phyloP scores from a whole-genome alignment of 2,888 invertebrate species.

The Apodemia hepburni region DNA sequence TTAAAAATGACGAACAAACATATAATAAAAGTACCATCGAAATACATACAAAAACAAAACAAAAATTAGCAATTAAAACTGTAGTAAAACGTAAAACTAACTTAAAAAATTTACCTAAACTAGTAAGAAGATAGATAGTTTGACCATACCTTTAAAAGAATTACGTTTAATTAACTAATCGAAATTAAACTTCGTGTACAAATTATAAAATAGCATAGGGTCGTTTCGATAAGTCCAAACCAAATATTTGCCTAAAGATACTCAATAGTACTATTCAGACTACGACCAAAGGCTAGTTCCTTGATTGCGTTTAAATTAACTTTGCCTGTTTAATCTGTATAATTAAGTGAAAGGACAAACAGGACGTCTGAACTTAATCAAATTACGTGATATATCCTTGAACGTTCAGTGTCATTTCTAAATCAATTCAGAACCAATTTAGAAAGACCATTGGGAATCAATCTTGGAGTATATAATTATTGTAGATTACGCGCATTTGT shows the following conservation, averaged over 20 bases:
- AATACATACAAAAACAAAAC: no score
- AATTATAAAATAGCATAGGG: not conserved
- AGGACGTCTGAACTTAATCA: conserved; percentile 10
- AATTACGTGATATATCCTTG: conserved; percentile 13
- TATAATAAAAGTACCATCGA: no score
- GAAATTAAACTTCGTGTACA: no score
- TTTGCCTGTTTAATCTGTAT: not conserved
- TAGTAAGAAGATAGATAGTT: no score
- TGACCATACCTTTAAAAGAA: no score
- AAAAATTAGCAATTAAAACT: no score
- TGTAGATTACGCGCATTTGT: not conserved
- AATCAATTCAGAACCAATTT: conserved; percentile 13
- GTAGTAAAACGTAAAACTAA: no score
- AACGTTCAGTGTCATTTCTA: conserved; percentile 11
- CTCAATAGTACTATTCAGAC: not conserved
- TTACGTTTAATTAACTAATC: no score
- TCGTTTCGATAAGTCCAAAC: not conserved
- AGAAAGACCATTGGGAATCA: conserved; percentile 8
- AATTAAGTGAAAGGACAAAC: not conserved
- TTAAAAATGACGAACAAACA: no score
- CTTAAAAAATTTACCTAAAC: no score
- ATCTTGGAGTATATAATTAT: not conserved
- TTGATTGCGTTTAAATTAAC: not conserved
- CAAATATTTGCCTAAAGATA: not conserved
- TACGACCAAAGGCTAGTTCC: not conserved